phyloP scores from a whole-genome alignment of 2,888 invertebrate species.

The Euproctis similis region DNA sequence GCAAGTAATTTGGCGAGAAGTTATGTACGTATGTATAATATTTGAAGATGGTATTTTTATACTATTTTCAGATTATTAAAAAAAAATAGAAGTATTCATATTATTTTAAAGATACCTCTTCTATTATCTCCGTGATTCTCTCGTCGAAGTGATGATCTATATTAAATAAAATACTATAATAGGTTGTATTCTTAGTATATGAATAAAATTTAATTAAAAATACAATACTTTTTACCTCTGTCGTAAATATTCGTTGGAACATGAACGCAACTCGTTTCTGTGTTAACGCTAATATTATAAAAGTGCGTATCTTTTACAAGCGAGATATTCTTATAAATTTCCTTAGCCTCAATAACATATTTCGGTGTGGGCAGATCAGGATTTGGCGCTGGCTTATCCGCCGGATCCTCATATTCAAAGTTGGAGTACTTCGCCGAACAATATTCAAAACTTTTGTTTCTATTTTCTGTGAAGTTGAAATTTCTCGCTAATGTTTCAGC shows the following conservation, averaged over 20 bases:
- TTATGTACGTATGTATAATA: too few relatives aligned
- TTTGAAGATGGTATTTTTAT: too few relatives aligned
- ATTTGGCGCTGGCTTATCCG: slow-evolving; percentile 7
- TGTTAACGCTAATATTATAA: slow-evolving; percentile 88
- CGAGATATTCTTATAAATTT: slow-evolving; percentile 71
- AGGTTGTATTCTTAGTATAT: too few relatives aligned
- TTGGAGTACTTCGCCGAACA: slow-evolving; percentile 88
- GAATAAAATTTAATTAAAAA: too few relatives aligned
- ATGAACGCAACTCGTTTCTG: slow-evolving; percentile 89
- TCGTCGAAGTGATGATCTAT: too few relatives aligned
- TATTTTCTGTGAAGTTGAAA: slow-evolving; percentile 60
- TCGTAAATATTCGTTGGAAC: slow-evolving; percentile 96
- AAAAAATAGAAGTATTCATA: too few relatives aligned
- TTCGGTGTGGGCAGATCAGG: slow-evolving; percentile 27
- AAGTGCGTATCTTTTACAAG: slow-evolving; percentile 87
- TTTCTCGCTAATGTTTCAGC: slow-evolving; percentile 82
- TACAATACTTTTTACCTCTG: too few relatives aligned
- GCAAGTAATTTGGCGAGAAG: too few relatives aligned
- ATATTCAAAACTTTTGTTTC: slow-evolving; percentile 75
- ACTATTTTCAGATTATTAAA: too few relatives aligned
- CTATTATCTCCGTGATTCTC: too few relatives aligned
- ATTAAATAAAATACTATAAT: too few relatives aligned
- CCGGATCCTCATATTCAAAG: slow-evolving; percentile 41
- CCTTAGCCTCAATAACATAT: slow-evolving; percentile 40
- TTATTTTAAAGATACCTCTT: too few relatives aligned